Evolutionary conservation across 2,888 invertebrate species (phyloP), one percentile per base, ranked within the genome.

Genomic region (Stegophylla sp.): DNA sequence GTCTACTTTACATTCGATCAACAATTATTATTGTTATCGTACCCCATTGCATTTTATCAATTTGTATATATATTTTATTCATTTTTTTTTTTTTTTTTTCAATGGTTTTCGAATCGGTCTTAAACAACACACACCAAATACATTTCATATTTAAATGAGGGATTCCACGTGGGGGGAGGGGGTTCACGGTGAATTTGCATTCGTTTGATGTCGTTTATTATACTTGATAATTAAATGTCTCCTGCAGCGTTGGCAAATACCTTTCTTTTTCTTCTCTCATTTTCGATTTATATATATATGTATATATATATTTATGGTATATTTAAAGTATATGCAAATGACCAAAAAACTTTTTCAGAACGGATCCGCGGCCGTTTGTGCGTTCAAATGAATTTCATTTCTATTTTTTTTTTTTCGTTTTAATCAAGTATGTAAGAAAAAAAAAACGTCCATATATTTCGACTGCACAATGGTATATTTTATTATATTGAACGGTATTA

Each of bases 171-270:
- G n/a, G n/a, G n/a, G n/a, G n/a, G n/a, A n/a, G n/a, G n/a, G 48
- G 48, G 48, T 63, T 74, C 48, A 23, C 17, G 4, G 7, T 13
- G 28, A 66, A 77, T 77, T 77, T 69, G 20, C 77, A 77, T 77
- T 51, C 45, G 59, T 77, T 77, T 77, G 77, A 77, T 69, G 67
- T 77, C 56, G 34, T 77, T 67, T 45, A 59, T 69, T 77, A 59
- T 77, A 59, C 77, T 20, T 15, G 43, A 59, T 67, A 76, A 67
- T 66, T 69, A 69, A 67, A 77, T 28, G 45, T 77, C 59, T 69
- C 28, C 15, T 28, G 15, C 67, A 77, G 59, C 26, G n/a, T 45
- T 45, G 45, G 26, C 10, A 20, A 59, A 69, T 59, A 69, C 43
- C 9, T 28, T 61, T 76, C 26, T 28, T 76, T 67, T 75, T 75